A percentile compares a stretch with the other conserved stretches of the same genome.
phyloP scores from a whole-genome alignment of 2,113 vertebrate genomes.

The Psammodynastes pulverulentus region DNA sequence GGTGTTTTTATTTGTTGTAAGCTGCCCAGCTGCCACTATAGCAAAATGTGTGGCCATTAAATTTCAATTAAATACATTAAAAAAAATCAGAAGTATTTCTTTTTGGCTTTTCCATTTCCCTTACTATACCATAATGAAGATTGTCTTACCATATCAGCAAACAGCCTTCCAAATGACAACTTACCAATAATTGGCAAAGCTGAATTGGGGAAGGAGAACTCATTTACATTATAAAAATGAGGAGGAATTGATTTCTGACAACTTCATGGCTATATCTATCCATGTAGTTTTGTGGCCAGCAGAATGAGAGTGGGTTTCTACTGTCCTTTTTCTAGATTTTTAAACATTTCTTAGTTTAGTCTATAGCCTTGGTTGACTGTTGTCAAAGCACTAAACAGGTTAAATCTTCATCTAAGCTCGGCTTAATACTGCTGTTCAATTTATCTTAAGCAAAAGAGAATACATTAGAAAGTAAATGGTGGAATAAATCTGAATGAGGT shows the following conservation, averaged over 20 bases:
- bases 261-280: background rate
- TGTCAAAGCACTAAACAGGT: background rate
- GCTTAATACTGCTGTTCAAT: background rate
- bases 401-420: background rate
- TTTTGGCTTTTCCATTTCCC: background rate
- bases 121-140: background rate
- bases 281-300: background rate
- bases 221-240: background rate
- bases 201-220: background rate
- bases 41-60: background rate
- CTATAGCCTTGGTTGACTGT: background rate
- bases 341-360: background rate
- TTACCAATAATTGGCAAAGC: background rate
- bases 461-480: background rate
- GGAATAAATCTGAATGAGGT: background rate
- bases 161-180: background rate
- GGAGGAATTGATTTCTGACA: background rate
- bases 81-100: background rate
- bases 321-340: background rate
- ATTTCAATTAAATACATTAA: too few species aligned
- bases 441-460: background rate
- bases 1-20: background rate
- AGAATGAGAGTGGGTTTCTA: background rate
- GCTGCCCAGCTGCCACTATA: background rate
- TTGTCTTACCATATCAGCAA: background rate